phyloP scores from a whole-genome alignment of 2,113 vertebrate genomes.

The Sinosuthora webbiana region DNA sequence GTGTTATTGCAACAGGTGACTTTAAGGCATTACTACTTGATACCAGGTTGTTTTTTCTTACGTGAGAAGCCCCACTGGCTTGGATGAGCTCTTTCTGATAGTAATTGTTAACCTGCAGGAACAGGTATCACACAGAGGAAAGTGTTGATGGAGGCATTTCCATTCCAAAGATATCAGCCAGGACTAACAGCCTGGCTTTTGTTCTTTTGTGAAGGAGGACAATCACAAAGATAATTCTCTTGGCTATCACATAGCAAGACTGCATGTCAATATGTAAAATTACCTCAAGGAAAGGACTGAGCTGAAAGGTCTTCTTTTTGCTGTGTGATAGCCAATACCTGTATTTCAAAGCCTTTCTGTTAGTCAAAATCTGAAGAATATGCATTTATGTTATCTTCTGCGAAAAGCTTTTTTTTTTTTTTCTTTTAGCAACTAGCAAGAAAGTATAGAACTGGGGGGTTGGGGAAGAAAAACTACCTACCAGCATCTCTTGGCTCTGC shows the following conservation, averaged over 20 bases:
- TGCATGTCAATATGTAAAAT: neutral
- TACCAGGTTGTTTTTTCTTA: neutral
- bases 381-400: neutral
- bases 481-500: neutral
- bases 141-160: neutral
- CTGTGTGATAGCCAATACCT: neutral
- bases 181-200: neutral
- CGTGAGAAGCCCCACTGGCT: neutral
- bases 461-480: neutral
- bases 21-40: neutral
- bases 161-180: neutral
- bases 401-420: neutral
- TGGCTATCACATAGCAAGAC: neutral
- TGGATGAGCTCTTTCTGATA: neutral
- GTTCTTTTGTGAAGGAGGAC: neutral
- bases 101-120: neutral
- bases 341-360: conserved; percentile 6
- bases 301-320: neutral
- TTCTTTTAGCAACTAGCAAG: neutral
- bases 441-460: neutral
- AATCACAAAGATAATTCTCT: neutral
- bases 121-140: neutral
- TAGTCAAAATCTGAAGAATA: neutral
- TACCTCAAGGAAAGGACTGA: neutral
- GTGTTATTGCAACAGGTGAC: neutral